Evolutionary conservation across 2,888 invertebrate species (phyloP), one percentile per base, ranked within the genome.

Genomic region (Euphydryas editha): DNA sequence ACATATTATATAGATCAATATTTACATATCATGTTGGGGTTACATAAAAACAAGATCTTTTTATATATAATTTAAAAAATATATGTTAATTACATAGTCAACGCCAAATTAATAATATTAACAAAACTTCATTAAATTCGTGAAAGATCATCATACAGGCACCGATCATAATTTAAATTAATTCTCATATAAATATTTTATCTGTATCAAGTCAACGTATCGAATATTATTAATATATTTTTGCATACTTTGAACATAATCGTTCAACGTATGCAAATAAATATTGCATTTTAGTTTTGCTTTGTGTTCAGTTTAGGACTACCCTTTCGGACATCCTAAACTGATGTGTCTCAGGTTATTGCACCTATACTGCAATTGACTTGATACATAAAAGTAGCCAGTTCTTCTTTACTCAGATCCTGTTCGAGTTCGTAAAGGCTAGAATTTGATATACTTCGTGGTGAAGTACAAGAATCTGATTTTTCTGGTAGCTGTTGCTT

Each of bases 401-500:
- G 88, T 79, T 96, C 96, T 59, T 94, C 93, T 10, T 95, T 94
- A 11, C 94, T 94, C 74, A 95, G 94, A 73, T 96, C 96, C 42
- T 94, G 95, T 75, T 95, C 95, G 70, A 95, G 87, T 80, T 96
- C 95, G 62, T 95, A 94, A n/a, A 96, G 91, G 77, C 96, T 96
- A 65, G 95, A 95, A 86, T 96, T 96, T 81, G 96, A 96, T 76
- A 96, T 96, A 68, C 95, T 93, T 44, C 93, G 91, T 54, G 92
- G 90, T 21, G 93, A 93, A 57, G 89, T 93, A 72, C 86, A 83
- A 59, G 94, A 89, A 77, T 89, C 90, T 0, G 90, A 88, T 20
- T 78, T 80, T 37, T 88, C 85, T 78, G 77, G 82, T 13, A 85
- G 76, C 80, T 86, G 87, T 37, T 83, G 81, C 60, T 85, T 82